Base-by-base conservation (phyloP, 2,888 invertebrate species). In the Drosophila lutescens region DNA sequence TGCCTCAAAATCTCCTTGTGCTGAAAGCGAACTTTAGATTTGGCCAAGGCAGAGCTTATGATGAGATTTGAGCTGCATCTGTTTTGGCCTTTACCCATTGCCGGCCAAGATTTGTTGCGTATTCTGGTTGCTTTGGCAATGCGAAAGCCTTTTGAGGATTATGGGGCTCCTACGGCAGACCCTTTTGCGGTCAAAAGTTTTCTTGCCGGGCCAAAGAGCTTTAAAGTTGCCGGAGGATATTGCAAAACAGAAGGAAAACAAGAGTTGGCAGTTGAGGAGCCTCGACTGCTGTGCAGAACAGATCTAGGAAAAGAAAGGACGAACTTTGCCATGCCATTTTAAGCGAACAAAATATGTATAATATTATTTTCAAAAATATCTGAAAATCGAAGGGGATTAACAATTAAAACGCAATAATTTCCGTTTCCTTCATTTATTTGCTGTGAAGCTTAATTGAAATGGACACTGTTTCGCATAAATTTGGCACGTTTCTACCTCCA, bases 101-200 rank as follows among this genome's bases (percentile, higher is more conserved):
- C 60, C 34, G 40, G 12, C 23, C 34, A 38, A 56, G 67, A 55
- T 57, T 57, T 51, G 38, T 32, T 63, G 43, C 32, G 50, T 30
- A 70, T 76, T 53, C 72, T 68, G 72, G 68, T 76, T 67, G 71
- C 65, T 67, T 77, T 46, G 68, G 65, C 62, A 50, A 72, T 46
- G 67, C 17, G 44, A 79, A 74, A 82, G 80, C 72, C 77, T 46
- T 62, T 70, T 65, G 58, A 61, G 77, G 80, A 80, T 80, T 80
- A 80, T 40, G 54, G 46, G 43, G 56, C 49, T 71, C 55, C 78
- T 63, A 32, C 47, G 54, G 12, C 54, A 61, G 77, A 71, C 68
- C 73, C 70, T 67, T 81, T 80, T 84, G 80, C 47, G 85, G 80
- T 80, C 65, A 51, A 84, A 80, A 80, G 66, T 84, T 84, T 84